Conservation (phyloP, 1,140 invertebrate species). For the Thrips palmi region DNA sequence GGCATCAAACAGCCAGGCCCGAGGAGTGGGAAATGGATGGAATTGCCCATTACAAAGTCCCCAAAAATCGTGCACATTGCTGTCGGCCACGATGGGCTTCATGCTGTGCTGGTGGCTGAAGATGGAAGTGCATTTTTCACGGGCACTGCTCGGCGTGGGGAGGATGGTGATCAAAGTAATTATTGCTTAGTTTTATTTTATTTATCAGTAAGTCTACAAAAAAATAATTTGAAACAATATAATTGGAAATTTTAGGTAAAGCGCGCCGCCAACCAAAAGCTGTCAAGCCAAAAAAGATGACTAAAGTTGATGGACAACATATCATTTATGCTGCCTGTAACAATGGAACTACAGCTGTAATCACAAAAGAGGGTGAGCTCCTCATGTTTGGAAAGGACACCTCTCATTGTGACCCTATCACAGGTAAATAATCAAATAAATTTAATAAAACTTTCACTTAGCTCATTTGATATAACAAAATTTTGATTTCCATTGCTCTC, state of each 20-base stretch:
- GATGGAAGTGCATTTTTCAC: slow-evolving; percentile 78
- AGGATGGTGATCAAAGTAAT: slow-evolving; percentile 67
- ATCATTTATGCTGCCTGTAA: slow-evolving; percentile 76
- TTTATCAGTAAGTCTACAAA: slow-evolving; percentile 1
- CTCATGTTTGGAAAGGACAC: slow-evolving; percentile 94
- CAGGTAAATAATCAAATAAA: slow-evolving; percentile 25
- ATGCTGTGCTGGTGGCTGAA: slow-evolving; percentile 72
- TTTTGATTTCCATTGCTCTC: slow-evolving; percentile 12
- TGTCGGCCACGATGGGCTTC: slow-evolving; percentile 83
- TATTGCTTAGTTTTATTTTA: slow-evolving; percentile 19
- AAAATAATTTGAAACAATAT: too few species aligned
- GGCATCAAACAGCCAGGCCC: slow-evolving; percentile 41
- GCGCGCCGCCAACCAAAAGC: slow-evolving; percentile 72
- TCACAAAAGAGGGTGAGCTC: slow-evolving; percentile 73
- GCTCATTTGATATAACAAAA: slow-evolving; percentile 4
- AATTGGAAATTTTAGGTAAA: slow-evolving; percentile 35
- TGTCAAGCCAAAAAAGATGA: slow-evolving; percentile 81
- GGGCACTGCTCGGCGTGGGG: slow-evolving; percentile 76
- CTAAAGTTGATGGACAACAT: slow-evolving; percentile 69
- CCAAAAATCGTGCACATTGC: slow-evolving; percentile 59
- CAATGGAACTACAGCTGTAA: slow-evolving; percentile 82
- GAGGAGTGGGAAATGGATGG: slow-evolving; percentile 42
- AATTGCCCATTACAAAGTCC: slow-evolving; percentile 54
- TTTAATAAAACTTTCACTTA: neutral
- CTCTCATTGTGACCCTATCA: slow-evolving; percentile 59